Evolutionary conservation across 1,140 invertebrate species (phyloP).

Genomic region (Drosophila bipectinata): DNA sequence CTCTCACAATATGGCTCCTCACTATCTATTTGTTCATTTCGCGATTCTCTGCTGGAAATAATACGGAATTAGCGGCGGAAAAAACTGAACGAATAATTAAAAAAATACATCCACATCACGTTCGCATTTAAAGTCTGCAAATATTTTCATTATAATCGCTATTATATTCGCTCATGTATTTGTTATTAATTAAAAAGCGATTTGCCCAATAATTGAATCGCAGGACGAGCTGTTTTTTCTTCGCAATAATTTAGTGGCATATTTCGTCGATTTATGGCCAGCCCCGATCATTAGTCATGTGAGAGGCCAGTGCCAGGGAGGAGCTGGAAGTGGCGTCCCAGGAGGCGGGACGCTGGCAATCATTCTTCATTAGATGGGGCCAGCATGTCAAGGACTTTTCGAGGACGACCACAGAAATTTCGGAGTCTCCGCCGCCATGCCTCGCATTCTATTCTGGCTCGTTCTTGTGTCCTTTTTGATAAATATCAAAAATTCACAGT

Average conservation of each 20-base stretch:
- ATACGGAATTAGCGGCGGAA: background rate
- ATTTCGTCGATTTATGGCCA: background rate
- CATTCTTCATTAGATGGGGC: conserved; percentile 58
- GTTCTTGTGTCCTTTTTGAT: conserved; percentile 16
- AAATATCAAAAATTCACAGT: conserved; percentile 53
- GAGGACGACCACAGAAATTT: conserved; percentile 53
- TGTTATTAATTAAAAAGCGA: conserved; percentile 56
- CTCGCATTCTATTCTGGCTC: conserved; percentile 2
- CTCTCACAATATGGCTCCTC: background rate
- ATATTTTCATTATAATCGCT: conserved; percentile 18
- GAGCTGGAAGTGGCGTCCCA: conserved; percentile 37
- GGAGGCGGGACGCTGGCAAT: conserved; percentile 30
- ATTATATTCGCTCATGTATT: conserved; percentile 44
- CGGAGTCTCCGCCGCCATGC: conserved; percentile 23
- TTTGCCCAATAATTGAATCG: conserved; percentile 36
- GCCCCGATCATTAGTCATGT: conserved; percentile 38
- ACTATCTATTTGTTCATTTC: conserved; percentile 29
- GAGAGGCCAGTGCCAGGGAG: conserved; percentile 7
- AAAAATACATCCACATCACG: conserved; percentile 12
- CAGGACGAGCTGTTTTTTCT: background rate
- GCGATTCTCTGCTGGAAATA: conserved; percentile 7
- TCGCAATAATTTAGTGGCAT: conserved; percentile 11
- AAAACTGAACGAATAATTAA: background rate
- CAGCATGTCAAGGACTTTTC: conserved; percentile 62
- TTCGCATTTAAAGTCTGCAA: conserved; percentile 5